Evolutionary conservation across 2,113 vertebrate genomes (phyloP).

Genomic region (Pipa parva): DNA sequence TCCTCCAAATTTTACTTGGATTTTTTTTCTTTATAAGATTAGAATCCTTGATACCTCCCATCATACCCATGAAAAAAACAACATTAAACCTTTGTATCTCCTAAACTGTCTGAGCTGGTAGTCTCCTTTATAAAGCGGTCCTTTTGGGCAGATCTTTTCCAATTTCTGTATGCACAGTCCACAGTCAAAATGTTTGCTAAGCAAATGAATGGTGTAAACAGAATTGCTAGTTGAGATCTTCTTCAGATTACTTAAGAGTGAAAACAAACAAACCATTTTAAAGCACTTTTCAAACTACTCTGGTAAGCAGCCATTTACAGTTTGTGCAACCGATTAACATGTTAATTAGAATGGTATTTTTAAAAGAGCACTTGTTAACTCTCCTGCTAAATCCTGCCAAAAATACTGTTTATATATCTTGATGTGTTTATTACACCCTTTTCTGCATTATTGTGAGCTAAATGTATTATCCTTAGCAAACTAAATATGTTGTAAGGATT

Average conservation of each 20-base stretch:
- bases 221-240: constrained; percentile 54
- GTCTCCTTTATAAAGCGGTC: no score
- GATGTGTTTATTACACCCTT: neutral
- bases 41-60: constrained; percentile 46
- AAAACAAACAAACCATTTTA: constrained; percentile 62
- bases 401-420: neutral
- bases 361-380: constrained; percentile 47
- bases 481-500: neutral
- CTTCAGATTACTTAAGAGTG: constrained; percentile 54
- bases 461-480: no score
- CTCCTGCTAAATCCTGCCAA: constrained; percentile 3
- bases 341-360: constrained; percentile 56
- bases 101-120: no score
- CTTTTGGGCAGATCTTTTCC: constrained; percentile 56
- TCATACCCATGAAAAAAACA: constrained; percentile 66
- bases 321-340: constrained; percentile 57
- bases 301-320: constrained; percentile 53
- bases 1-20: constrained; percentile 73
- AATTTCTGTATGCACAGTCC: constrained; percentile 50
- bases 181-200: constrained; percentile 57
- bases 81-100: constrained; percentile 63
- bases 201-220: constrained; percentile 73
- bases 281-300: constrained; percentile 61
- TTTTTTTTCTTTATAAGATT: constrained; percentile 63
- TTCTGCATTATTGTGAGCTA: no score